phyloP scores from a whole-genome alignment of 2,888 invertebrate genomes.

The Euspilapteryx auroguttella region DNA sequence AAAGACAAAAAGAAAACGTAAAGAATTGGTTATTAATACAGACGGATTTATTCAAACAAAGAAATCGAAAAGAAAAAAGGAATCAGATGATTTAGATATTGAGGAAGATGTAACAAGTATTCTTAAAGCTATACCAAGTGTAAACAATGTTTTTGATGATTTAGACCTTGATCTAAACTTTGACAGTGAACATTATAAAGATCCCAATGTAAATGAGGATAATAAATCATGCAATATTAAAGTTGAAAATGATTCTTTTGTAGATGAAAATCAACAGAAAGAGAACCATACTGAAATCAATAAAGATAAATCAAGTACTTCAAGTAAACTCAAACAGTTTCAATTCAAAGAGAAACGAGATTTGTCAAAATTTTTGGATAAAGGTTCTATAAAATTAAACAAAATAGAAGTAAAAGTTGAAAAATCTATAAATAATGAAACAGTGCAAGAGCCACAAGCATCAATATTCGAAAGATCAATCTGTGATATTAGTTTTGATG shows the following conservation, averaged over 20 bases:
- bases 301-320: conserved; percentile 11
- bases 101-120: conserved; percentile 11
- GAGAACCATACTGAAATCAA: conserved; percentile 6
- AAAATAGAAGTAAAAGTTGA: conserved; percentile 2
- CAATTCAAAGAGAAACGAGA: conserved; percentile 26
- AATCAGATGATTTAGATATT: conserved; percentile 7
- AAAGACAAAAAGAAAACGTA: conserved; percentile 22
- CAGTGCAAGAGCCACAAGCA: conserved; percentile 7
- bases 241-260: background rate
- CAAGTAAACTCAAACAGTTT: conserved; percentile 34
- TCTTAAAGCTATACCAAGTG: conserved; percentile 43
- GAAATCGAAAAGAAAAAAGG: conserved; percentile 11
- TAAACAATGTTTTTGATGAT: conserved; percentile 38
- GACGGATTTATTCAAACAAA: conserved; percentile 9
- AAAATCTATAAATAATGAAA: conserved; percentile 8
- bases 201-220: background rate
- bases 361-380: conserved; percentile 24
- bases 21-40: conserved; percentile 22
- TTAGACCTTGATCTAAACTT: conserved; percentile 29
- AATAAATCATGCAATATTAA: background rate
- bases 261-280: too few species aligned
- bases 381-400: conserved; percentile 10
- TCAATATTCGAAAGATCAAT: background rate
- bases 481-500: background rate
- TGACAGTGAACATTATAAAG: conserved; percentile 7